Base-by-base conservation (phyloP, 2,113 vertebrate genomes). In the Thomomys bottae region DNA sequence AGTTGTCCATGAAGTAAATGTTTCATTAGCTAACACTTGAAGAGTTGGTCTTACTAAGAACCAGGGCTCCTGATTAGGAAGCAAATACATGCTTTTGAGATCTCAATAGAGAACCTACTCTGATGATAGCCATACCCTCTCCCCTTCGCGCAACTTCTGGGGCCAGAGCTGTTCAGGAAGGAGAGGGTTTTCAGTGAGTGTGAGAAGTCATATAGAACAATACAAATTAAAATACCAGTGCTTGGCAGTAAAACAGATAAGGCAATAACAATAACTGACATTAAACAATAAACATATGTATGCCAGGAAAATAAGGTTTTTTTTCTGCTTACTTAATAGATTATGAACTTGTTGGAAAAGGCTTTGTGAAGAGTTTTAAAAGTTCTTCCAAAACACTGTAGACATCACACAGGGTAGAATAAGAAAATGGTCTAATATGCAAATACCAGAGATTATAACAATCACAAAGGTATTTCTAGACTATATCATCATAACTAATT, bases 21-120 rank as follows among this genome's bases (percentile, higher is more conserved):
- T 36, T 92, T 95, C 70, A 63, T 89, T 91, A 92, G 85, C 86
- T 66, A 76, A 85, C 90, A 63, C 40, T 68, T 54, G 82, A 83
- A 57, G 63, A 59, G 45, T 81, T 49, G 63, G n/a, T 66, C 40
- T 36, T 45, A 63, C 20, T 64, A 26, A 88, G 61, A 75, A n/a
- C 32, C 36, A 24, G 2, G 10, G 26, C 45, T 79, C 72, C 32
- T n/a, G 57, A 28, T n/a, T 24, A 36, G 61, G 42, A 66, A 28
- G 21, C 7, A 26, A 20, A 68, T 34, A 18, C 26, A 28, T 73
- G 30, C 68, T 76, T 90, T 57, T 71, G 75, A 54, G 30, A 81
- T 87, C 64, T n/a, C 21, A 34, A 63, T 3, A 63, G 40, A 6
- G 8, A 32, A 54, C 4, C 57, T 95, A 84, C 38, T 54, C 32